Evolutionary conservation across 2,888 invertebrate genomes (phyloP), one percentile per base, ranked within the genome.

Genomic region (Glaucopsyche alexis): DNA sequence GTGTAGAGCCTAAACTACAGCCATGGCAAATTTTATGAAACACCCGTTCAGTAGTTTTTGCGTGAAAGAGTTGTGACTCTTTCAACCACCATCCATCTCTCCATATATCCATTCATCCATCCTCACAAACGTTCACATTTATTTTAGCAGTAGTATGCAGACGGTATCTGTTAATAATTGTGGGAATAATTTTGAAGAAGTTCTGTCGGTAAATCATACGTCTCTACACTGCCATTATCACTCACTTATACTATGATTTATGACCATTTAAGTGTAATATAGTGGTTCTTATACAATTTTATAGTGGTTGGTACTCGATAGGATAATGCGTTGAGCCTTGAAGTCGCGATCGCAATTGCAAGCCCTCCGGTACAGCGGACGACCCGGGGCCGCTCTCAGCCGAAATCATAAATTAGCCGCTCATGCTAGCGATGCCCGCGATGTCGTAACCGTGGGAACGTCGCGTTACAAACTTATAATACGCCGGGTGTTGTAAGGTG

Each of bases 371-470:
- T 60, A 60, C 29, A 1, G 60, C 60, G 19, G 29, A 55, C 29
- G 60, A 60, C 60, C 60, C 60, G 60, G 60, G 60, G 29, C 60
- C 60, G 38, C 19, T 55, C 55, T 55, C 55, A 55, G 55, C 49
- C 47, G 49, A 29, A 14, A 29, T 65, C 64, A 65, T 65, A 65
- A 65, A 69, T 49, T 47, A 47, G 67, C 49, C 19, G 14, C 49
- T 16, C 67, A 45, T 16, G 42, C 16, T 29, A 29, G 45, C n/a
- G 66, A 66, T 9, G 66, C 9, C 40, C 40, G 42, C 42, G 19
- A 29, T 69, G 69, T 47, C 29, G 67, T 29, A 49, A 69, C 49
- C 69, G 69, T 69, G 69, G 69, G 69, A 69, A 69, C 69, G 29
- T 29, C 29, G 11, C 47, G 7, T 14, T 7, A 69, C 69, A 69